A percentile compares a stretch with the other conserved stretches of the same genome.
These are phyloP conservation scores for Protodeltote pygarga DNA, from an alignment of 2,888 invertebrate genomes.

Conservation along the genomic window DNA sequence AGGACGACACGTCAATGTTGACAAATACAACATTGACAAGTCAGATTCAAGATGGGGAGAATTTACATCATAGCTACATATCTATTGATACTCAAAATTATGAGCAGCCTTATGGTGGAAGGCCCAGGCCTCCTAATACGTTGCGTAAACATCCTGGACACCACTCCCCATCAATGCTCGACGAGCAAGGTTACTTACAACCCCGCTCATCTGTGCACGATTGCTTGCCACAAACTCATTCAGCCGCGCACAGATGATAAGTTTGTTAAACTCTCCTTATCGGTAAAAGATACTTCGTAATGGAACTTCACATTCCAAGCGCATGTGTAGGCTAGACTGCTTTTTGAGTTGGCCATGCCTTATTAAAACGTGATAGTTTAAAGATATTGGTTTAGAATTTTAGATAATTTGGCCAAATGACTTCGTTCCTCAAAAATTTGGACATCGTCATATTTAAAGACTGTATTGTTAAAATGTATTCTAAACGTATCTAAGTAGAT, in stretches of 20 bases:
- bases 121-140: slow-evolving; percentile 80
- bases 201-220: slow-evolving; percentile 84
- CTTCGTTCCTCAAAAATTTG: slow-evolving; percentile 70
- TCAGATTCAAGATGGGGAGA: slow-evolving; percentile 89
- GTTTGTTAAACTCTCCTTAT: slow-evolving; percentile 71
- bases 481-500: slow-evolving; percentile 64
- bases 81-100: slow-evolving; percentile 88
- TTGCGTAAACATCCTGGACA: slow-evolving; percentile 79
- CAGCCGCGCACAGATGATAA: slow-evolving; percentile 82
- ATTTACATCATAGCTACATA: slow-evolving; percentile 90
- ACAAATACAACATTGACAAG: slow-evolving; percentile 88
- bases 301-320: slow-evolving; percentile 83
- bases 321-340: slow-evolving; percentile 78
- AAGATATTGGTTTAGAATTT: slow-evolving; percentile 62
- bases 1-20: slow-evolving; percentile 88
- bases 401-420: slow-evolving; percentile 70
- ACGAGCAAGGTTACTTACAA: slow-evolving; percentile 85
- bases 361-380: slow-evolving; percentile 75
- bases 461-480: slow-evolving; percentile 72
- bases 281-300: slow-evolving; percentile 77
- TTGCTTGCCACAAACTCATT: slow-evolving; percentile 83
- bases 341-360: slow-evolving; percentile 76
- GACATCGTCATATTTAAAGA: slow-evolving; percentile 67
- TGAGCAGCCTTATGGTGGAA: slow-evolving; percentile 81
- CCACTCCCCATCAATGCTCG: slow-evolving; percentile 80